Evolutionary conservation across 1,140 invertebrate species (phyloP).

Genomic region (Cotesia chilonis): DNA sequence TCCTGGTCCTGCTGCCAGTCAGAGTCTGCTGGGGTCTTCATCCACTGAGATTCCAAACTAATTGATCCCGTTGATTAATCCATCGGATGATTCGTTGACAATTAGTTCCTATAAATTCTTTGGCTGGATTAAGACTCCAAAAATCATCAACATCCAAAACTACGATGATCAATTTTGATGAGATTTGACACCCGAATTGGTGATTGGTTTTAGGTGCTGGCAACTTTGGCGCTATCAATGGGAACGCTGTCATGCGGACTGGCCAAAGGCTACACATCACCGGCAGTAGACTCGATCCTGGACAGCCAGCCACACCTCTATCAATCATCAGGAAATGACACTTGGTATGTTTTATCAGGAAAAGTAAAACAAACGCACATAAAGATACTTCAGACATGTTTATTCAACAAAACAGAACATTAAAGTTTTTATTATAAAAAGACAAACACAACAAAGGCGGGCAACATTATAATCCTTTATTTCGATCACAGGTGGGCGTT

Average conservation of each 20-base stretch:
- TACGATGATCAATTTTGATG: neutral
- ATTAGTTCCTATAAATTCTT: too few relatives aligned
- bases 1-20: neutral
- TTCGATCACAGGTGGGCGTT: constrained; percentile 63
- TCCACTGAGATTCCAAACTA: too few relatives aligned
- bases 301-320: constrained; percentile 66
- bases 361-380: constrained; percentile 22
- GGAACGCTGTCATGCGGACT: constrained; percentile 82
- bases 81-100: too few relatives aligned
- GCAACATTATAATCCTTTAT: constrained; percentile 20
- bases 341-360: constrained; percentile 51
- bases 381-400: constrained; percentile 6
- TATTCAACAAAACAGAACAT: constrained; percentile 11
- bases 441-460: constrained; percentile 15
- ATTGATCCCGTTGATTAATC: too few relatives aligned
- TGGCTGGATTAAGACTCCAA: too few relatives aligned
- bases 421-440: neutral
- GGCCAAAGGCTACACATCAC: constrained; percentile 85
- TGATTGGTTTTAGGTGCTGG: constrained; percentile 71
- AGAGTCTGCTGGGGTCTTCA: neutral
- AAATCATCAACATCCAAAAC: too few relatives aligned
- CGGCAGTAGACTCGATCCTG: constrained; percentile 83
- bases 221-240: constrained; percentile 80
- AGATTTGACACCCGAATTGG: neutral
- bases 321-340: constrained; percentile 57